Conservation (phyloP, 2,888 invertebrate genomes). For the Dynastes hyllus region DNA sequence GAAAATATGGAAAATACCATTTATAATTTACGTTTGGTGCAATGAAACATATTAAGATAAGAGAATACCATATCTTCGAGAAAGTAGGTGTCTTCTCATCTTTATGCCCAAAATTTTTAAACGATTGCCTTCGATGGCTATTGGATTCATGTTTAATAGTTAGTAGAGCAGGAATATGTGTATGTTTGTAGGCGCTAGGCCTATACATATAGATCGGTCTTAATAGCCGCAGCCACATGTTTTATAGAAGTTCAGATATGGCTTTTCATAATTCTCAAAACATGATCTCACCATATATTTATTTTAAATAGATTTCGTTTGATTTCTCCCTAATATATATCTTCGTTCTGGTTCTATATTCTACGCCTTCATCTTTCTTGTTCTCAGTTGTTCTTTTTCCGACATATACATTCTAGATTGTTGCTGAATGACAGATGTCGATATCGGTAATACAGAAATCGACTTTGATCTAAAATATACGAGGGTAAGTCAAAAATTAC, state of each 20-base stretch:
- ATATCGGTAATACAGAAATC: no score
- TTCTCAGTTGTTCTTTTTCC: not conserved
- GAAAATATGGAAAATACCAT: slow-evolving; percentile 66
- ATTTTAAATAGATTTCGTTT: no score
- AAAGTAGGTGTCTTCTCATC: slow-evolving; percentile 67
- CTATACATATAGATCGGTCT: slow-evolving; percentile 6
- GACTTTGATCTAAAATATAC: no score
- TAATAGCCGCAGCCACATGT: slow-evolving; percentile 13
- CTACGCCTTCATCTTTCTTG: not conserved
- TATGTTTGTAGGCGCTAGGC: slow-evolving; percentile 4
- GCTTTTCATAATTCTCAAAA: not conserved
- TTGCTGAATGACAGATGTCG: not conserved
- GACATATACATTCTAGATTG: not conserved
- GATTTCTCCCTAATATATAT: not conserved
- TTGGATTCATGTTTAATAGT: slow-evolving; percentile 42
- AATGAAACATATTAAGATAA: slow-evolving; percentile 68
- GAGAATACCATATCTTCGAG: slow-evolving; percentile 70
- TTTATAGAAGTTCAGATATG: not conserved
- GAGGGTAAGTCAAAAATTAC: no score
- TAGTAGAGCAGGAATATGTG: slow-evolving; percentile 13
- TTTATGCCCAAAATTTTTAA: slow-evolving; percentile 76
- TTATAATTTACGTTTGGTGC: slow-evolving; percentile 69
- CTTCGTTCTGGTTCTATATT: not conserved
- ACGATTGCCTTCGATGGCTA: slow-evolving; percentile 65
- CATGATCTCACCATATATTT: not conserved